phyloP scores from a whole-genome alignment of 2,113 vertebrate species.

The Gila orcuttii region DNA sequence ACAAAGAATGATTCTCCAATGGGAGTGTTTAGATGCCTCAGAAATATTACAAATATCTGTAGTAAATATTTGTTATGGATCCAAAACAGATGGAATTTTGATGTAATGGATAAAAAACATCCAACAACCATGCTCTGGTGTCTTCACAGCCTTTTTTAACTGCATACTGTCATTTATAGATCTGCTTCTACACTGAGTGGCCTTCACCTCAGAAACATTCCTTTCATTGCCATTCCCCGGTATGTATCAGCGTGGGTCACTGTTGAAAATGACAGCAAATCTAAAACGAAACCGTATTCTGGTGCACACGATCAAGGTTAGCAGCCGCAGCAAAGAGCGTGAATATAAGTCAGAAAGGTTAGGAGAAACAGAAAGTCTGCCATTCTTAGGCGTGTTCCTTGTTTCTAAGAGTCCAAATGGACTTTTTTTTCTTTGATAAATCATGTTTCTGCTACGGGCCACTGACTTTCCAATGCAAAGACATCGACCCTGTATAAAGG shows the following conservation, averaged over 20 bases:
- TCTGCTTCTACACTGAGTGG: constrained; percentile 2
- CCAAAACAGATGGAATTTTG: background rate
- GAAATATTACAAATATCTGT: background rate
- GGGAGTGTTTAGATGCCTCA: background rate
- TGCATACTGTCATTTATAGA: constrained; percentile 36
- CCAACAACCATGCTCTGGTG: background rate
- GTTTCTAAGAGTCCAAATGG: background rate
- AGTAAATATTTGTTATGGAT: constrained; percentile 30
- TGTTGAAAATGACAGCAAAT: constrained; percentile 19
- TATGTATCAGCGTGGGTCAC: constrained; percentile 10
- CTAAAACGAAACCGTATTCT: constrained; percentile 24
- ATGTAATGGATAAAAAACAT: constrained; percentile 13
- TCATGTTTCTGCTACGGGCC: background rate
- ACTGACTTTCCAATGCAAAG: constrained; percentile 4
- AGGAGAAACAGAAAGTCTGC: background rate
- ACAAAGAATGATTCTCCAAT: background rate
- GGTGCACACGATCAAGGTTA: constrained; percentile 1
- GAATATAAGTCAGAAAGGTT: constrained; percentile 33
- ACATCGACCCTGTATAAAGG: background rate
- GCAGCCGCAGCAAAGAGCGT: background rate
- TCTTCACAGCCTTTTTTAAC: constrained; percentile 3
- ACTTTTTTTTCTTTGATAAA: constrained; percentile 18
- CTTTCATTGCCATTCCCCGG: background rate
- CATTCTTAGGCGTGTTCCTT: constrained; percentile 2
- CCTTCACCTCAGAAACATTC: constrained; percentile 42